Conservation (phyloP, 2,797 vertebrate genomes). For the Loriculus beryllinus region DNA sequence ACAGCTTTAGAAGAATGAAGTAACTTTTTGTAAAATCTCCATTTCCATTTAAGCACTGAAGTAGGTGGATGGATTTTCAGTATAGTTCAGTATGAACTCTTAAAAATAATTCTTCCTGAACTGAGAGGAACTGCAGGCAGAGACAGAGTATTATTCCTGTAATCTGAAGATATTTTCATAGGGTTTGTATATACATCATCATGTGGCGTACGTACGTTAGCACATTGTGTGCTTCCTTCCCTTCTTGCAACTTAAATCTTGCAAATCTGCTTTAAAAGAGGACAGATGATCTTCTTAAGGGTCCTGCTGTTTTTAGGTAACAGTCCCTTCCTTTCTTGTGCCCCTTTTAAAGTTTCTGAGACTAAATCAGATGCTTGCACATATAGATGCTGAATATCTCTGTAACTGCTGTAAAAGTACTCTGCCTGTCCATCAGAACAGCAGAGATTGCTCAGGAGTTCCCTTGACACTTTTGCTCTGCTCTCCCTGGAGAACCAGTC, state of each 20-base stretch:
- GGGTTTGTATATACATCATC: not conserved
- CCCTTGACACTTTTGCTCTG: not conserved
- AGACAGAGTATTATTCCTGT: not conserved
- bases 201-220: not conserved
- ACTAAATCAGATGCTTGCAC: not conserved
- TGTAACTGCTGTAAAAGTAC: not conserved
- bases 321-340: not conserved
- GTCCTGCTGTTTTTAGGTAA: not conserved
- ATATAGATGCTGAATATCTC: not conserved
- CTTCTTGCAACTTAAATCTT: not conserved
- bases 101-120: not conserved
- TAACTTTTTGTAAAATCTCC: not conserved
- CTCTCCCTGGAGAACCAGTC: not conserved
- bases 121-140: not conserved
- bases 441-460: not conserved
- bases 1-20: not conserved
- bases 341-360: not conserved
- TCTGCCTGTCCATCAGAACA: not conserved
- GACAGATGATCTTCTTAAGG: not conserved
- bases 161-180: not conserved
- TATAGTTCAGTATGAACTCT: not conserved
- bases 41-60: not conserved
- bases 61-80: not conserved
- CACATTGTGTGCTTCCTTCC: accelerated
- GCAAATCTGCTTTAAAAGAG: not conserved